Base-by-base conservation (phyloP, 2,797 vertebrate species). In the Paramormyrops hopkinsi region DNA sequence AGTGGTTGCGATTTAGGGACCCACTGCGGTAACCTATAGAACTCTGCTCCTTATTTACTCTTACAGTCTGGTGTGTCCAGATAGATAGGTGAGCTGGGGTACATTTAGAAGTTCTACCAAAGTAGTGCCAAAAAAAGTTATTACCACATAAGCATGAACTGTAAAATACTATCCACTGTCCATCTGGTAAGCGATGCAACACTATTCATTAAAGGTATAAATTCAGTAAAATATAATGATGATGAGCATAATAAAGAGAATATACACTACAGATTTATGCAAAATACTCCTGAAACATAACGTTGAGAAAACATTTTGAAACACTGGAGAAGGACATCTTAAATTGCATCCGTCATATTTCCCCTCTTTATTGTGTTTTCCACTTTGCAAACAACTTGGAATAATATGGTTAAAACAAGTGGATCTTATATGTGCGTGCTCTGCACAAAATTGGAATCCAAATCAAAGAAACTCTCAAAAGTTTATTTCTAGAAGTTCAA, bases 401-500 rank as follows among this genome's bases (percentile, higher is more conserved):
- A 37, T 76, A 76, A 76, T 41, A 17, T 41, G 37, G 25, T 76
- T 37, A 76, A 76, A 41, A 37, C 33, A 14, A 37, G 29, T 37
- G 9, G 12, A 29, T 76, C 33, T 37, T 41, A 76, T 37, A 37
- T 73, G 29, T 12, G 25, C 5, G 0, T 37, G n/a, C 7, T 76
- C 14, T 37, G 25, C 29, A 33, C 19, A 9, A 9, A 82, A 82
- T 46, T 5, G 37, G 19, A 46, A 44, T 82, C 19, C 41, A 46
- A 46, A 41, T 44, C 7, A 33, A 46, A 82, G 11, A 46, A 22
- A 22, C 17, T 82, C 41, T 82, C 37, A 46, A 82, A 82, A 82
- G 37, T 82, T 46, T 82, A 82, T 82, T 82, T 46, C 29, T 79
- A 73, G 17, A 79, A 82, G 76, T 82, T 82, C 76, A 82, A 44